Percentiles rank a stretch among this genome's conserved stretches.
Conservation (phyloP, 2,888 invertebrate species). For the Diplolepis rosae region DNA sequence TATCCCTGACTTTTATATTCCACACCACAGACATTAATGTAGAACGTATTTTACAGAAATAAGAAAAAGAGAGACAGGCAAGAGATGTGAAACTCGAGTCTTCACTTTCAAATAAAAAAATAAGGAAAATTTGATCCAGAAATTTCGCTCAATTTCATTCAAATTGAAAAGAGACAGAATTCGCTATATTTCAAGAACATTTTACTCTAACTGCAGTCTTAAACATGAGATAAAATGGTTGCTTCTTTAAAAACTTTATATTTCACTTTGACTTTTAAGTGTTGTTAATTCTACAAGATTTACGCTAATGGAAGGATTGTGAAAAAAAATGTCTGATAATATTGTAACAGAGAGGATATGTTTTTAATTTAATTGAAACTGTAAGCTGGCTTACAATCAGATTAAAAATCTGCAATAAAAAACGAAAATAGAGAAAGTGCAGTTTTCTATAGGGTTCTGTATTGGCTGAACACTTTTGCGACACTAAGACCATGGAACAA, state of each 20-base stretch:
- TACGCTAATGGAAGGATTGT: no score
- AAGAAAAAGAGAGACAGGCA: neutral
- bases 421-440: no score
- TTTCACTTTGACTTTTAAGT: neutral
- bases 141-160: neutral
- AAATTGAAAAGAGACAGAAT: neutral
- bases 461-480: no score
- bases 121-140: slow-evolving; percentile 16
- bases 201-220: slow-evolving; percentile 1
- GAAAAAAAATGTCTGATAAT: no score
- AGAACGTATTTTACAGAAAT: slow-evolving; percentile 17
- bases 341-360: no score
- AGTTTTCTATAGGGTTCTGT: no score
- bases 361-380: no score
- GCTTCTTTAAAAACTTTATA: neutral
- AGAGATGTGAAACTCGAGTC: neutral
- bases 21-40: slow-evolving; percentile 16
- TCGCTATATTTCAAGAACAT: slow-evolving; percentile 1
- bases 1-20: slow-evolving; percentile 3
- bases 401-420: no score
- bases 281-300: neutral
- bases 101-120: slow-evolving; percentile 1
- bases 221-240: neutral
- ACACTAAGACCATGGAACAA: no score
- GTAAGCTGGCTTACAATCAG: no score